A percentile compares a stretch with the other conserved stretches of the same genome.
These are phyloP conservation scores for Siphlonurus alternatus DNA, from an alignment of 2,888 invertebrate genomes.

Conservation along the genomic window DNA sequence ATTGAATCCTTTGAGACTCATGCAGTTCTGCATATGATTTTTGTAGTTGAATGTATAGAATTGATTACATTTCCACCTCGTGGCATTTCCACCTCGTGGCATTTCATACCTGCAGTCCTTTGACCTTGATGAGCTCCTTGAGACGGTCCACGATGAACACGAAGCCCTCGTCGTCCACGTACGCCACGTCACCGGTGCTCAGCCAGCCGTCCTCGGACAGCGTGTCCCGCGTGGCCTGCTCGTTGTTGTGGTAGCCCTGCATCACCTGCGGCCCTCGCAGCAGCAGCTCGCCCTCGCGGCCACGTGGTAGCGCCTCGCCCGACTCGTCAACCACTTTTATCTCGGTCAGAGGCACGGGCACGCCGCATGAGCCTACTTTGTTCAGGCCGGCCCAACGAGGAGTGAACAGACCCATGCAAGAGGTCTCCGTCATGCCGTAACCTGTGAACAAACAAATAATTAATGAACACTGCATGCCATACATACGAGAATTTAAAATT, in stretches of 20 bases:
- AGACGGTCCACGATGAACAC: conserved; percentile 61
- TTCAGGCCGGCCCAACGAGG: neutral
- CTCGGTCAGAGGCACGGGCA: conserved; percentile 4
- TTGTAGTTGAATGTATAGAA: too few relatives aligned
- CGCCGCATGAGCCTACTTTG: conserved; percentile 7
- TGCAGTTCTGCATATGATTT: too few relatives aligned
- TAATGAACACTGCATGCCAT: too few relatives aligned
- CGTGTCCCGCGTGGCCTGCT: conserved; percentile 51
- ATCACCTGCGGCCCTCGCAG: conserved; percentile 37
- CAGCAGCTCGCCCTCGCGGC: conserved; percentile 28
- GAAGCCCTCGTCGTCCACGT: conserved; percentile 54
- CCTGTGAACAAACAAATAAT: too few relatives aligned
- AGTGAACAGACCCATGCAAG: neutral
- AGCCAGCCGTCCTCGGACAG: conserved; percentile 63
- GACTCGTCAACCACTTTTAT: conserved; percentile 1
- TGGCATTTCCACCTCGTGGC: too few relatives aligned
- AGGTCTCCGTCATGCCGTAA: conserved; percentile 9
- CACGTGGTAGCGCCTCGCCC: conserved; percentile 17
- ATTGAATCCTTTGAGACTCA: too few relatives aligned
- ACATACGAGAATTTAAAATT: too few relatives aligned
- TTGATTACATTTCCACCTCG: too few relatives aligned
- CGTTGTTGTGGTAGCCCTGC: conserved; percentile 64
- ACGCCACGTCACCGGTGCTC: conserved; percentile 63
- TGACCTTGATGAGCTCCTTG: conserved; percentile 71
- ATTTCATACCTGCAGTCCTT: conserved; percentile 73